phyloP scores from a whole-genome alignment of 2,797 vertebrate genomes.

The Gymnoscopelus braueri region DNA sequence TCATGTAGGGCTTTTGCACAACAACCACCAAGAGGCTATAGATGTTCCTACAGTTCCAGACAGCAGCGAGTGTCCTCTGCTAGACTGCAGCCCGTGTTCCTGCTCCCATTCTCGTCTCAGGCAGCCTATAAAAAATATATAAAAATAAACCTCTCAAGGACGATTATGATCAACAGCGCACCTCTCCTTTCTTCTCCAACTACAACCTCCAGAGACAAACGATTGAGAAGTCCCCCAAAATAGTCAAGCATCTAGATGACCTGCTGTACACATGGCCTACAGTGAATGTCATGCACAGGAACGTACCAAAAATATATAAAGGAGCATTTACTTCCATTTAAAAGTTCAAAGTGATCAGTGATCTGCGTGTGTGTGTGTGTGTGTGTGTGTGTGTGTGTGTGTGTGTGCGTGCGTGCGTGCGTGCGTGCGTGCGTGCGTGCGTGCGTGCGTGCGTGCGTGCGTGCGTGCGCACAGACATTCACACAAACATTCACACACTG shows the following conservation, averaged over 20 bases:
- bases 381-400: slow-evolving; percentile 6
- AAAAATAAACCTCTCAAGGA: slow-evolving; percentile 69
- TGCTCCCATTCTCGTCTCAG: slow-evolving; percentile 64
- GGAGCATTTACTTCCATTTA: slow-evolving; percentile 1
- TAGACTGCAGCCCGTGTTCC: slow-evolving; percentile 38
- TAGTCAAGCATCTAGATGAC: slow-evolving; percentile 44
- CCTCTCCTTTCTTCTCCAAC: slow-evolving; percentile 29
- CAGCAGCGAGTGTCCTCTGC: too few relatives aligned
- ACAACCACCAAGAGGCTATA: too few relatives aligned
- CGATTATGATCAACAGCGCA: slow-evolving; percentile 60
- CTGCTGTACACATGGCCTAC: neutral
- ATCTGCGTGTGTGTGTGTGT: slow-evolving; percentile 9
- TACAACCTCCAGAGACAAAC: slow-evolving; percentile 54
- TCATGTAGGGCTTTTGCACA: too few relatives aligned
- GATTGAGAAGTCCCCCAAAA: slow-evolving; percentile 70
- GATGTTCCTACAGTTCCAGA: too few relatives aligned
- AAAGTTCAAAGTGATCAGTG: neutral
- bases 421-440: neutral
- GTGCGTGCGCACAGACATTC: too few relatives aligned
- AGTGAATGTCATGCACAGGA: slow-evolving; percentile 39
- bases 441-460: too few relatives aligned
- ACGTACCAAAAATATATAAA: slow-evolving; percentile 9
- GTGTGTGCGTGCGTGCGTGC: neutral
- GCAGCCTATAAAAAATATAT: slow-evolving; percentile 54
- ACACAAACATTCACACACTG: too few relatives aligned